Evolutionary conservation across 2,113 vertebrate genomes (phyloP).

Genomic region (Propithecus coquereli): DNA sequence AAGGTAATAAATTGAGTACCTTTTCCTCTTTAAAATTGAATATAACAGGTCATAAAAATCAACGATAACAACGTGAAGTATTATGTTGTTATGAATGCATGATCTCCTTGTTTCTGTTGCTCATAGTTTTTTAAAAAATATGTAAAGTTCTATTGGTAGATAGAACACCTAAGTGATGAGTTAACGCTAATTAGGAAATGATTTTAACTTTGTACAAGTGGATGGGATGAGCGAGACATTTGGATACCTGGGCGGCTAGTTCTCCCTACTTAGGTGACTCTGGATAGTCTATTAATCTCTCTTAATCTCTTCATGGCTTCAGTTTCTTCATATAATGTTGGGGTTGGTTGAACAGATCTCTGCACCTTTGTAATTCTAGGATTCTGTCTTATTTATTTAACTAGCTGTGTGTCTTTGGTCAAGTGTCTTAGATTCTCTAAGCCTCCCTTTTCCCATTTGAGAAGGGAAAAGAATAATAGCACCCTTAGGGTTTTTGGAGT

Average conservation of each 20-base stretch:
- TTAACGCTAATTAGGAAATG: neutral
- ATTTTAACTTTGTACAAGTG: neutral
- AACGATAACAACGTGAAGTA: neutral
- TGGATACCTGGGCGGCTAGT: neutral
- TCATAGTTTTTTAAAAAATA: neutral
- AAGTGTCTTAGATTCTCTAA: neutral
- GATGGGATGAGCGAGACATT: neutral
- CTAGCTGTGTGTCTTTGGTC: neutral
- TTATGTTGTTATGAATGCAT: neutral
- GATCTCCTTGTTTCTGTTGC: neutral
- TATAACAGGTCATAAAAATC: neutral
- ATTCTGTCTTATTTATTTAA: neutral
- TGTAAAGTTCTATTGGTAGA: neutral
- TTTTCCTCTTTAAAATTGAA: constrained; percentile 29
- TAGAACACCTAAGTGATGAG: neutral
- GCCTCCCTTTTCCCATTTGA: neutral
- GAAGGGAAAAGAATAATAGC: neutral
- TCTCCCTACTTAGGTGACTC: neutral
- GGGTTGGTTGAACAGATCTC: constrained; percentile 6
- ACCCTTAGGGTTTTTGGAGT: neutral
- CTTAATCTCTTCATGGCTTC: neutral
- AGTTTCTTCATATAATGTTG: neutral
- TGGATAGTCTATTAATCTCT: neutral
- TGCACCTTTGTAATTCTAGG: neutral
- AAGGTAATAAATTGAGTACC: neutral